Conservation (phyloP, 2,797 vertebrate genomes). For the Darevskia nairensis region DNA sequence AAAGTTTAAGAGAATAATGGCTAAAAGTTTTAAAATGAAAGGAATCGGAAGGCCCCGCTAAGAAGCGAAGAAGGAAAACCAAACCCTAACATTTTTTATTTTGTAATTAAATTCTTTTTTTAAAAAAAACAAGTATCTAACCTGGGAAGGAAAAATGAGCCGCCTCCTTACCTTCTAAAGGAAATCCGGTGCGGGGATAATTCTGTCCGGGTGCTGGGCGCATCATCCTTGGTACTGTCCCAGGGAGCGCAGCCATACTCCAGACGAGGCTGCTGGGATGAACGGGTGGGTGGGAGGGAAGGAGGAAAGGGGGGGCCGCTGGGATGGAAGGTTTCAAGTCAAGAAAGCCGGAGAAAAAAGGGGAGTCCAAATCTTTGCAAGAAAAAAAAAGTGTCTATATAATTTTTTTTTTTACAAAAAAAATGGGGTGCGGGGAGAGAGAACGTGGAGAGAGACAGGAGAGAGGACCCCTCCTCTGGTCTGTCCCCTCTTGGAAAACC, state of each 20-base stretch:
- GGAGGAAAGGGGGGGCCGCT: not conserved
- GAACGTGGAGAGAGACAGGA: not conserved
- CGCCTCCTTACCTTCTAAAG: constrained; percentile 87
- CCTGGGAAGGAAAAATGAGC: too few relatives aligned
- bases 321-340: not conserved
- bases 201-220: constrained; percentile 93
- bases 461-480: not conserved
- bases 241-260: constrained; percentile 89
- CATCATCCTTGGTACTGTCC: constrained; percentile 92
- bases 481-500: not conserved
- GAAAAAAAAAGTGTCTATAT: too few relatives aligned
- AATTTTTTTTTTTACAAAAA: too few relatives aligned
- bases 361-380: not conserved
- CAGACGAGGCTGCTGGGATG: not conserved
- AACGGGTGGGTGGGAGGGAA: not conserved
- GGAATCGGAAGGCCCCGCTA: too few relatives aligned
- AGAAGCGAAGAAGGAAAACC: too few relatives aligned
- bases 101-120: not conserved
- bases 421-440: not conserved
- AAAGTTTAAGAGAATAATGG: too few relatives aligned
- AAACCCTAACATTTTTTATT: too few relatives aligned
- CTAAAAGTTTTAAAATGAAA: too few relatives aligned
- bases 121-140: not conserved
- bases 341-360: not conserved
- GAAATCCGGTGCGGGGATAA: constrained; percentile 92